Conservation (phyloP, 2,888 invertebrate species). For the Ophraella communa region DNA sequence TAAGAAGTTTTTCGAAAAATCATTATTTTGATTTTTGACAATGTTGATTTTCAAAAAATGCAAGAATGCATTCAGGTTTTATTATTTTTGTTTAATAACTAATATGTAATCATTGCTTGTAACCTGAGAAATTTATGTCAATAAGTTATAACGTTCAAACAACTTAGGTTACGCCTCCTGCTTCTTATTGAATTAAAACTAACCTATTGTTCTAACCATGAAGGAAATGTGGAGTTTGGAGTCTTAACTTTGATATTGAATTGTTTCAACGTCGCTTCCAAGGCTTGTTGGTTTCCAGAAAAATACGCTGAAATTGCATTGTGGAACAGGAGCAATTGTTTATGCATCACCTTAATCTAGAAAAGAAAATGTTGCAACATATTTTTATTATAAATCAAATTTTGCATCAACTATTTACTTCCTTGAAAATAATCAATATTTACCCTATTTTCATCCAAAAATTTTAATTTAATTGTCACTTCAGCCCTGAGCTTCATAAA, state of each 20-base stretch:
- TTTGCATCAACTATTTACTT: neutral
- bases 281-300: conserved; percentile 91
- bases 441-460: conserved; percentile 97
- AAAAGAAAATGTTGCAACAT: conserved; percentile 30
- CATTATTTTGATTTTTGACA: neutral
- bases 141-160: neutral
- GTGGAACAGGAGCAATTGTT: conserved; percentile 93
- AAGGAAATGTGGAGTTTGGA: conserved; percentile 77
- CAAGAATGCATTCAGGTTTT: neutral
- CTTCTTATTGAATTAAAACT: conserved; percentile 1
- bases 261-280: conserved; percentile 93
- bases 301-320: conserved; percentile 97
- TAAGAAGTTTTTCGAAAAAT: too few relatives aligned
- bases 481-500: conserved; percentile 94
- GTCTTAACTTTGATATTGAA: conserved; percentile 91
- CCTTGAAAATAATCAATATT: conserved; percentile 40
- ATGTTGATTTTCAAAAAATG: neutral
- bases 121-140: neutral
- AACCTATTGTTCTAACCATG: conserved; percentile 80
- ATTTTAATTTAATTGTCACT: conserved; percentile 93
- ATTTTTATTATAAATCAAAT: neutral
- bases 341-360: conserved; percentile 98
- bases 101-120: neutral
- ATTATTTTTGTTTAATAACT: neutral
- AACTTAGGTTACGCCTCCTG: neutral